Base-by-base conservation (phyloP, 2,113 vertebrate genomes). In the Myiozetetes cayanensis region DNA sequence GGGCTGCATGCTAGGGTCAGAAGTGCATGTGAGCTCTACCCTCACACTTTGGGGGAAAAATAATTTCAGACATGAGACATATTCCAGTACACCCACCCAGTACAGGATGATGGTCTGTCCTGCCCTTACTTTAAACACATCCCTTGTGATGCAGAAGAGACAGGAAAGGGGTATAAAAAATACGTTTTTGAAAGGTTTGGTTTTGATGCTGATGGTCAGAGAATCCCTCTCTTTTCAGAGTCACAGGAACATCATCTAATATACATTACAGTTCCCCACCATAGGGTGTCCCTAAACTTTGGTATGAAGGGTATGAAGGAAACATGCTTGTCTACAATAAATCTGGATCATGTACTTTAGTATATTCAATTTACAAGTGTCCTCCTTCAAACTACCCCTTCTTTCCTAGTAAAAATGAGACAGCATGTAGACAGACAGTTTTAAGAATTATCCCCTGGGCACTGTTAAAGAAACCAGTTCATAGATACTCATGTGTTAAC, bases 381-480 rank as follows among this genome's bases (percentile, higher is more conserved):
- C 83, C 77, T 76, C 97, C 85, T 92, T 91, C 94, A 97, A 96
- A 96, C 94, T 92, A 94, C 90, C 76, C 95, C 81, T 97, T 93
- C 72, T 93, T 84, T 74, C 65, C 75, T 81, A 83, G 52, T 86
- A 80, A 91, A 95, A 96, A 93, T 44, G 85, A 95, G 85, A 92
- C 90, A 87, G 79, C 53, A 89, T 93, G 85, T 68, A 93, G 97
- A 96, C 87, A 97, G 96, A 87, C 82, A 96, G 92, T 94, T 96
- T 97, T 96, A 95, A 87, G 94, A 92, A 92, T 91, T 94, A 88
- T 97, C 96, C 97, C 89, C 10, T 77, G 94, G 92, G 97, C 85
- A 59, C 93, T 96, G 74, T 94, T 96, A 97, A 96, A 97, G 95
- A 98, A 96, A 97, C 93, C 94, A 97, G 89, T 97, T 97, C 95